Percentiles rank a stretch among this genome's conserved stretches.
These are phyloP conservation scores for Aricia agestis DNA, from an alignment of 1,140 invertebrate genomes.

Conservation along the genomic window DNA sequence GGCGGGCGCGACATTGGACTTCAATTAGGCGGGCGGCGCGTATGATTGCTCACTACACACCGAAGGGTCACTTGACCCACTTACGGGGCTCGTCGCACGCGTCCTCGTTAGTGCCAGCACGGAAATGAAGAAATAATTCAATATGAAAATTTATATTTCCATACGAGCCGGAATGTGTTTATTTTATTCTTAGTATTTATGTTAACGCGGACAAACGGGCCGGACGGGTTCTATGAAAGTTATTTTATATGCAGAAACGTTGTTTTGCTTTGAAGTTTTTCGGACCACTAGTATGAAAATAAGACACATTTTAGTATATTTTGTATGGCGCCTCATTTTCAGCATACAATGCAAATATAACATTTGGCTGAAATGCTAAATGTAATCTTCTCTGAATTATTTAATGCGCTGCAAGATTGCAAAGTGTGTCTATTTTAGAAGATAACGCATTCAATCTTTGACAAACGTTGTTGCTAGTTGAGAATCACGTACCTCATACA, in stretches of 20 bases:
- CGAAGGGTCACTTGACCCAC: conserved; percentile 72
- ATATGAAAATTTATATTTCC: conserved; percentile 36
- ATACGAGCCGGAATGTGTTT: neutral
- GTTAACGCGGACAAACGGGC: neutral
- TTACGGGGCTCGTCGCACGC: conserved; percentile 57
- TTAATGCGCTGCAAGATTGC: neutral
- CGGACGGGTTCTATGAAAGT: conserved; percentile 6
- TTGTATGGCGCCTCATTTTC: neutral
- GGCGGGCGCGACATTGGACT: conserved; percentile 71
- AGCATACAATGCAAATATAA: neutral
- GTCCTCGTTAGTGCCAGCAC: conserved; percentile 47
- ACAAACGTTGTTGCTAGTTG: neutral
- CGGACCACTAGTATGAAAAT: neutral
- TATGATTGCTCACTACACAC: conserved; percentile 66
- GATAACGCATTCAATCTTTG: neutral
- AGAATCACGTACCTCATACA: no score
- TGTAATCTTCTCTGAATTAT: neutral
- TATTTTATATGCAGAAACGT: conserved; percentile 12
- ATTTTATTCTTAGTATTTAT: conserved; percentile 13
- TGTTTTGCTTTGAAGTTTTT: conserved; percentile 1
- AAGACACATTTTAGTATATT: neutral
- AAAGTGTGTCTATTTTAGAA: neutral
- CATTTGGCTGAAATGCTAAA: neutral
- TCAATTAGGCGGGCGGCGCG: conserved; percentile 71
- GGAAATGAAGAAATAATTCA: conserved; percentile 52